Evolutionary conservation across 2,113 vertebrate genomes (phyloP).

Genomic region (Oreochromis tanganicae): DNA sequence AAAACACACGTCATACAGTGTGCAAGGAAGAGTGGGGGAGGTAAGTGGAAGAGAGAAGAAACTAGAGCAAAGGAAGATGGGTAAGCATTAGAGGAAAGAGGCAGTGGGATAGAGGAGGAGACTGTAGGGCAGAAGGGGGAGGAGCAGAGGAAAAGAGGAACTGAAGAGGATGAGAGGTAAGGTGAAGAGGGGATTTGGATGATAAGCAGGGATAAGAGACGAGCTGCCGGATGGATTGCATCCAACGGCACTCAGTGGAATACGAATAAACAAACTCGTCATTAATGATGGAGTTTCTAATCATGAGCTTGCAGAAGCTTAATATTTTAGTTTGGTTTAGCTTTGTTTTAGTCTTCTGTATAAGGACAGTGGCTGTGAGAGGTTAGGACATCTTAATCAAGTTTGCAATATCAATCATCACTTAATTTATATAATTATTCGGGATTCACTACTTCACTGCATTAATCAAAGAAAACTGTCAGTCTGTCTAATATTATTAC

Average conservation of each 20-base stretch:
- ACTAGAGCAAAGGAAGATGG: neutral
- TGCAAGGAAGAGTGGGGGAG: neutral
- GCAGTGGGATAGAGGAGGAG: neutral
- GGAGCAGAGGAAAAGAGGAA: neutral
- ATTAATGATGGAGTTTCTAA: slow-evolving; percentile 19
- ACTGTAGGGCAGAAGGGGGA: neutral
- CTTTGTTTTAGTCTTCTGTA: neutral
- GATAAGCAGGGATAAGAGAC: slow-evolving; percentile 37
- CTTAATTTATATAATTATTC: neutral
- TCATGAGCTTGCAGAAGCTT: neutral
- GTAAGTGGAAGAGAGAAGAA: neutral
- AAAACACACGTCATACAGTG: neutral
- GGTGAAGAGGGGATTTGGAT: slow-evolving; percentile 27
- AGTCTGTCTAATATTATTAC: neutral
- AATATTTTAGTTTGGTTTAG: neutral
- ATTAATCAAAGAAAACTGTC: neutral
- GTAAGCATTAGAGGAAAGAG: neutral
- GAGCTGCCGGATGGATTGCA: slow-evolving; percentile 18
- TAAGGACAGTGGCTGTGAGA: neutral
- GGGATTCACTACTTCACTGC: neutral
- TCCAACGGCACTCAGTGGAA: slow-evolving; percentile 1
- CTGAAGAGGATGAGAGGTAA: neutral
- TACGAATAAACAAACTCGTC: slow-evolving; percentile 25
- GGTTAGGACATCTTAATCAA: neutral
- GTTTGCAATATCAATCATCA: neutral